phyloP scores from a whole-genome alignment of 53 echinoderm and acorn worm species.

The Patiria pectinifera region DNA sequence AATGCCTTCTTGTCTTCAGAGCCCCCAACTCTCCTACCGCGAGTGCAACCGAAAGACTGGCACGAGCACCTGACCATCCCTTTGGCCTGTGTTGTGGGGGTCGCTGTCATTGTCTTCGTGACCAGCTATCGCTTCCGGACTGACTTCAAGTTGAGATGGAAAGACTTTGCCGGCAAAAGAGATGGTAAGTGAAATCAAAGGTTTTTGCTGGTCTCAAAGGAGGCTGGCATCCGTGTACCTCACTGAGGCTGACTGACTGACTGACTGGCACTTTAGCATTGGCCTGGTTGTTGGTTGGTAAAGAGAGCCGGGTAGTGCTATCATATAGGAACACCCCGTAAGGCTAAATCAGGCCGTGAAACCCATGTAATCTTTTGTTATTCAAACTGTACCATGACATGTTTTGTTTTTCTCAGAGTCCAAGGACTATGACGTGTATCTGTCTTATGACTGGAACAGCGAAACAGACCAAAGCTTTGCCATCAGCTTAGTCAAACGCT shows the following conservation, averaged over 20 bases:
- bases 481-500: not conserved
- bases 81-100: not conserved
- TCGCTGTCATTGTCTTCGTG: not conserved
- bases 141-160: not conserved
- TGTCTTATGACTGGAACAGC: constrained; percentile 55
- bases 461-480: constrained; percentile 49
- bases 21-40: not conserved
- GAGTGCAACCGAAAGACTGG: not conserved
- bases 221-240: not conserved
- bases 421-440: constrained; percentile 51
- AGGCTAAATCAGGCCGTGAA: too few relatives aligned
- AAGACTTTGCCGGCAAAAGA: constrained; percentile 5
- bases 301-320: too few relatives aligned
- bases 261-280: too few relatives aligned
- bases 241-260: too few relatives aligned
- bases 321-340: too few relatives aligned
- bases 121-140: not conserved
- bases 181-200: not conserved
- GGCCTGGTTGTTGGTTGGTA: too few relatives aligned
- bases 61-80: not conserved
- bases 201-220: not conserved
- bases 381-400: not conserved
- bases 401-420: not conserved
- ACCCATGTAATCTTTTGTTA: too few relatives aligned
- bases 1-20: not conserved